Evolutionary conservation across 2,113 vertebrate genomes (phyloP).

Genomic region (Climacteris rufus): DNA sequence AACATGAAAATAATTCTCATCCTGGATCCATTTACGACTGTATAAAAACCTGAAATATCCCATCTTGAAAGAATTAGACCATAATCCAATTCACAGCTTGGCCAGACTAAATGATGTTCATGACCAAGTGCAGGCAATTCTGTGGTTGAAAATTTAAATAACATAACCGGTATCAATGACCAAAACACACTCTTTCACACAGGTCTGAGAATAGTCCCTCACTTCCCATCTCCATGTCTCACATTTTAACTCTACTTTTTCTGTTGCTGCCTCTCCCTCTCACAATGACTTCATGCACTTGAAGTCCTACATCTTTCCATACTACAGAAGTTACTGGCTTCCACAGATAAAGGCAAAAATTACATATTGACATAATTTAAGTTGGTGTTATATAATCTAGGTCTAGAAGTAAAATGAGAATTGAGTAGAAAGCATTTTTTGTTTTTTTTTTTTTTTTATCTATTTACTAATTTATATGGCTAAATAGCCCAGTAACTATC

Average conservation of each 20-base stretch:
- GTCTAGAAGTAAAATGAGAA: background rate
- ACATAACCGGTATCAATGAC: background rate
- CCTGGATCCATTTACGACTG: background rate
- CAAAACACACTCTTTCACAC: background rate
- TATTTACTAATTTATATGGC: background rate
- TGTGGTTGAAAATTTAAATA: background rate
- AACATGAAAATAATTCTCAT: background rate
- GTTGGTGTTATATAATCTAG: background rate
- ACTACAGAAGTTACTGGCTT: background rate
- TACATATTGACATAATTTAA: background rate
- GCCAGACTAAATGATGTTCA: background rate
- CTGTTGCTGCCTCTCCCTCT: background rate
- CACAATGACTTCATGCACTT: background rate
- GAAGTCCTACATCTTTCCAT: background rate
- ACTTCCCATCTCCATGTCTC: background rate
- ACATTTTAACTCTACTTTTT: background rate
- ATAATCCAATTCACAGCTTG: background rate
- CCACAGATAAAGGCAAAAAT: background rate
- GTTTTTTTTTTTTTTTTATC: too few species aligned
- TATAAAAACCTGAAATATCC: background rate
- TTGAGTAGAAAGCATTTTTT: background rate
- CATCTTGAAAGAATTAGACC: background rate
- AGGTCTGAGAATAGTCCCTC: background rate
- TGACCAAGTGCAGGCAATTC: background rate
- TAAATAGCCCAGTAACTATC: background rate